Base-by-base conservation (phyloP, 2,113 vertebrate genomes). In the Garra rufa region DNA sequence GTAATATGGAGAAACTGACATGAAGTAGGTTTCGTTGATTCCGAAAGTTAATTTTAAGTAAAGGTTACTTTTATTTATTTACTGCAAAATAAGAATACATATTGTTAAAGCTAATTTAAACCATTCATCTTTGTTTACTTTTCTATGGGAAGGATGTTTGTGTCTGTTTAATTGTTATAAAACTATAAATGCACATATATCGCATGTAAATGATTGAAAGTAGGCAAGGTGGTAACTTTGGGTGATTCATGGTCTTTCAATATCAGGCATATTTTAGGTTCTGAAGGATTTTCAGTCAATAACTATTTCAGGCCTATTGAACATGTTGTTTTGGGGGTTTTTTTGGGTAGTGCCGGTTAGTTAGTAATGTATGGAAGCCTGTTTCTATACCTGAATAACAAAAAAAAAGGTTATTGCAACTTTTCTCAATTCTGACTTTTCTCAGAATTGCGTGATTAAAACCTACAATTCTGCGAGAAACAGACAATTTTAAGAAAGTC, bases 21-120 rank as follows among this genome's bases (percentile, higher is more conserved):
- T 30, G 28, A 78, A 59, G 41, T 50, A 71, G 14, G 52, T 59
- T 21, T n/a, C 13, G 19, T 44, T 78, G 76, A 1, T 78, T 78
- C 15, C 61, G 8, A 21, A 55, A 55, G 19, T 21, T 21, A 3
- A 55, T 52, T 19, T 61, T 43, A 76, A 38, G 34, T 34, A 34
- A 34, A 34, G 5, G 30, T 61, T 59, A 6, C 43, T 61, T 77
- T 26, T 24, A 73, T 73, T 73, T 73, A 79, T 79, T 79, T 24
- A 1, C 21, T 79, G 55, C 55, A 79, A 44, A 79, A 43, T 63
- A 61, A 43, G 55, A 78, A 59, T 41, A 59, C 11, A 19, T 43
- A 19, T 43, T 28, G 38, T 61, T 44, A 28, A 59, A 59, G 76
- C 21, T 78, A 59, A 79, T 63, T 61, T 63, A 77, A 43, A 24